Percentiles rank a stretch among this genome's conserved stretches.
phyloP scores from a whole-genome alignment of 1,140 invertebrate species.

The Drosophila rufa region DNA sequence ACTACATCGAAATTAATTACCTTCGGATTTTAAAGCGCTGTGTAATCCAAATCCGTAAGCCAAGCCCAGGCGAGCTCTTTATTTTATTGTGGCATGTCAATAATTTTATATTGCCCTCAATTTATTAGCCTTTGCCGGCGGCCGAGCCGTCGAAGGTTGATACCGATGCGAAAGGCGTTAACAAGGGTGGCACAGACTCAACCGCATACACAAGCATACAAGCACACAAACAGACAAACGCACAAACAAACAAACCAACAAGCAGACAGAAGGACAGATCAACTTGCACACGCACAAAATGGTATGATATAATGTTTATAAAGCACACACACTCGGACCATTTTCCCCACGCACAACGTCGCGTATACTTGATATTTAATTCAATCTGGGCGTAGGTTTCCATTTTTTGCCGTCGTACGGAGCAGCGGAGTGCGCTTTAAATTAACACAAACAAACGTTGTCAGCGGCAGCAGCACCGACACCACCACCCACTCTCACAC shows the following conservation, averaged over 20 bases:
- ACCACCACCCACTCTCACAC: constrained; percentile 22
- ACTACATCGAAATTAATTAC: neutral
- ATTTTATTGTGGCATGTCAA: constrained; percentile 50
- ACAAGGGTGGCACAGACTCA: constrained; percentile 38
- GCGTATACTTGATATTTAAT: constrained; percentile 80
- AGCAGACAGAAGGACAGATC: constrained; percentile 40
- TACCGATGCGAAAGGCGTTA: constrained; percentile 56
- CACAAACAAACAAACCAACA: constrained; percentile 30
- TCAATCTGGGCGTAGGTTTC: constrained; percentile 74
- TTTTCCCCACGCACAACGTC: constrained; percentile 34
- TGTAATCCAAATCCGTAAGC: constrained; percentile 1
- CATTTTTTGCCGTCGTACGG: constrained; percentile 55
- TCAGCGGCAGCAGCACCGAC: constrained; percentile 54
- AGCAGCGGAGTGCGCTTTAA: constrained; percentile 66
- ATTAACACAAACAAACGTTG: constrained; percentile 79
- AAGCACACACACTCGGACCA: constrained; percentile 24
- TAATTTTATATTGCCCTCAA: constrained; percentile 65
- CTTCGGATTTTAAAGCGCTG: constrained; percentile 5
- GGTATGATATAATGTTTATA: constrained; percentile 55
- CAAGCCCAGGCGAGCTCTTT: neutral
- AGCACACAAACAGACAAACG: constrained; percentile 8
- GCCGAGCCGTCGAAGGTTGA: constrained; percentile 24
- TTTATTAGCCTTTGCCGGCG: constrained; percentile 52
- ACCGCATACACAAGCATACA: constrained; percentile 17
- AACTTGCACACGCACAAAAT: constrained; percentile 47